Conservation (phyloP, 2,797 vertebrate genomes). For the Rousettus madagascariensis region DNA sequence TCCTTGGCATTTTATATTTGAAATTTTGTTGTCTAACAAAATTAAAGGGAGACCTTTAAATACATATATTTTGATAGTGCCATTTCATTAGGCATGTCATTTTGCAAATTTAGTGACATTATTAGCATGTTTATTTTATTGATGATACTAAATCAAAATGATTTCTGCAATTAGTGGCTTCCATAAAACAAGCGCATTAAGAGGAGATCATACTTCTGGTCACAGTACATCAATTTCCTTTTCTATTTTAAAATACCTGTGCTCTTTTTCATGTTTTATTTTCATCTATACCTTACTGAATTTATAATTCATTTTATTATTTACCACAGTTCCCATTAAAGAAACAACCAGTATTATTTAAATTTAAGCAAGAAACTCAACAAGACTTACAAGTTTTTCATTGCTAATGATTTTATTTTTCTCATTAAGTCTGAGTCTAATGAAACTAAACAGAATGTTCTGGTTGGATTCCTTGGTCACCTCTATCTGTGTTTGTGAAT, state of each 20-base stretch:
- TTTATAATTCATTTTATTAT: conserved; percentile 1
- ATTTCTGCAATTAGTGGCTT: neutral
- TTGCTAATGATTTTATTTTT: conserved; percentile 59
- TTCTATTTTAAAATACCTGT: neutral
- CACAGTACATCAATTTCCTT: neutral
- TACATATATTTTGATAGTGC: neutral
- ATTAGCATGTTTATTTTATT: conserved; percentile 3
- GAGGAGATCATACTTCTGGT: neutral
- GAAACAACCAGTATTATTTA: conserved; percentile 33
- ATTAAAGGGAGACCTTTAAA: neutral
- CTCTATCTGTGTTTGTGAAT: conserved; percentile 59
- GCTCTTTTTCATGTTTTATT: neutral
- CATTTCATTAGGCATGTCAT: neutral
- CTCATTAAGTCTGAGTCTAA: conserved; percentile 63
- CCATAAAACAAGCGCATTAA: conserved; percentile 30
- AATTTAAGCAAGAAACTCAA: conserved; percentile 44
- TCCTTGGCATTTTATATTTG: neutral
- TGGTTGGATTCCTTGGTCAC: conserved; percentile 65
- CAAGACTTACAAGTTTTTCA: conserved; percentile 48
- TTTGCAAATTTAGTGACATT: neutral
- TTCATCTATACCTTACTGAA: conserved; percentile 28
- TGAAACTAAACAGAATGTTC: conserved; percentile 69
- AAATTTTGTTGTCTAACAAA: neutral
- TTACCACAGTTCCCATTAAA: neutral
- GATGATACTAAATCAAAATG: conserved; percentile 25